phyloP scores from a whole-genome alignment of 2,113 vertebrate genomes.

The Mola mola region DNA sequence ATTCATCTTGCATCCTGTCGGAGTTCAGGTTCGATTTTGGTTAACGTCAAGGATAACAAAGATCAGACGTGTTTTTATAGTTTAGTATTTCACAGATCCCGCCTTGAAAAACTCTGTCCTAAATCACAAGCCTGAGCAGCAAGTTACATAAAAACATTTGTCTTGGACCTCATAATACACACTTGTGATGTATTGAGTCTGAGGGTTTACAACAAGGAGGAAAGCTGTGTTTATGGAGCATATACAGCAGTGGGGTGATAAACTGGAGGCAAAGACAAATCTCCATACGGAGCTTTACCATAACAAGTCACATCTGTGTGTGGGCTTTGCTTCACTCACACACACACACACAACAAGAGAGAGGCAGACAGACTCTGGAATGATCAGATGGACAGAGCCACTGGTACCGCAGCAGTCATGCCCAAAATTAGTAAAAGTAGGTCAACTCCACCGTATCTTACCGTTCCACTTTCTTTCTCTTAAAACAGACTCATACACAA shows the following conservation, averaged over 20 bases:
- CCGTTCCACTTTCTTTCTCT: neutral
- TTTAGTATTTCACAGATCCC: neutral
- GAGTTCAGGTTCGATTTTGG: no score
- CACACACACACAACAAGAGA: constrained; percentile 3
- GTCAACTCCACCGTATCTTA: neutral
- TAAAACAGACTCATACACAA: constrained; percentile 6
- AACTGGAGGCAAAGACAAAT: constrained; percentile 13
- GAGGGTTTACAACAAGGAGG: constrained; percentile 12
- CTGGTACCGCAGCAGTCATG: constrained; percentile 44
- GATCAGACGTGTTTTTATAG: neutral
- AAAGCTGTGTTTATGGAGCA: constrained; percentile 15
- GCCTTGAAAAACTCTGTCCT: neutral
- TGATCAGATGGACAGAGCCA: constrained; percentile 53
- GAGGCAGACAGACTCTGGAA: constrained; percentile 29
- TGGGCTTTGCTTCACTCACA: constrained; percentile 18
- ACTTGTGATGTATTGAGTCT: neutral
- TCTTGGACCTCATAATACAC: constrained; percentile 5
- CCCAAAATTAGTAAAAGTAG: constrained; percentile 65
- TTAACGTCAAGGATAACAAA: no score
- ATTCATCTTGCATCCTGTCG: no score
- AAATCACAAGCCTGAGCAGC: constrained; percentile 7
- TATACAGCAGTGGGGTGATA: neutral
- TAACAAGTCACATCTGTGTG: constrained; percentile 52
- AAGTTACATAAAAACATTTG: constrained; percentile 11
- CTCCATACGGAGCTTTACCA: constrained; percentile 43